phyloP scores from a whole-genome alignment of 1,140 invertebrate genomes.

The Antheraea pernyi region DNA sequence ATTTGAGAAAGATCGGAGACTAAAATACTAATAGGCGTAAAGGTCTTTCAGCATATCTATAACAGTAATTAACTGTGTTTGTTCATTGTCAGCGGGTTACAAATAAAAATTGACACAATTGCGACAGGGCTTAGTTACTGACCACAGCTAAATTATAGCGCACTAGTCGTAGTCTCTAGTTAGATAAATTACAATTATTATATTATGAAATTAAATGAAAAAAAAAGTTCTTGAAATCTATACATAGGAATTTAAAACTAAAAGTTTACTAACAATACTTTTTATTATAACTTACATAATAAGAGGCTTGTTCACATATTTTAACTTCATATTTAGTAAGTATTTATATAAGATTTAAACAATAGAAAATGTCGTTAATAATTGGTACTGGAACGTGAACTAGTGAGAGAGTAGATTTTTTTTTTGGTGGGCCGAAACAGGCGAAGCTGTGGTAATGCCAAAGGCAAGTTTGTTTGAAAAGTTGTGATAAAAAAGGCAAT shows the following conservation, averaged over 20 bases:
- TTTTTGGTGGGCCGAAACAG: slow-evolving; percentile 40
- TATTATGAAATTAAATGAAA: slow-evolving; percentile 61
- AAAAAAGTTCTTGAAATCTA: slow-evolving; percentile 71
- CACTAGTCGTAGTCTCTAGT: slow-evolving; percentile 72
- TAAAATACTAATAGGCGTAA: too few species aligned
- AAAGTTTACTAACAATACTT: slow-evolving; percentile 75
- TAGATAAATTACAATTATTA: slow-evolving; percentile 76
- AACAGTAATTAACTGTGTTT: not conserved
- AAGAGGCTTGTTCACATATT: slow-evolving; percentile 79
- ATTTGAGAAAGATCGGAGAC: too few species aligned
- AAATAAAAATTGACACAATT: slow-evolving; percentile 39
- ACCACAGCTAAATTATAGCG: slow-evolving; percentile 75
- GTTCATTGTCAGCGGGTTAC: not conserved
- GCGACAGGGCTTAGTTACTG: slow-evolving; percentile 60
- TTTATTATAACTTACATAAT: slow-evolving; percentile 71
- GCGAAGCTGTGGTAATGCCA: slow-evolving; percentile 36
- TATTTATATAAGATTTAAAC: slow-evolving; percentile 59
- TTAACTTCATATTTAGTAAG: slow-evolving; percentile 76
- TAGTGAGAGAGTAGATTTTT: slow-evolving; percentile 49
- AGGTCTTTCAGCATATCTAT: too few species aligned
- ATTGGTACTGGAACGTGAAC: slow-evolving; percentile 43
- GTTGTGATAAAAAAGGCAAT: slow-evolving; percentile 64
- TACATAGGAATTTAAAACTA: slow-evolving; percentile 75
- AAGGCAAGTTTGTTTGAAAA: slow-evolving; percentile 57
- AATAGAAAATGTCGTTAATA: slow-evolving; percentile 32